Base-by-base conservation (phyloP, 2,888 invertebrate genomes). In the Drosophila koepferae region DNA sequence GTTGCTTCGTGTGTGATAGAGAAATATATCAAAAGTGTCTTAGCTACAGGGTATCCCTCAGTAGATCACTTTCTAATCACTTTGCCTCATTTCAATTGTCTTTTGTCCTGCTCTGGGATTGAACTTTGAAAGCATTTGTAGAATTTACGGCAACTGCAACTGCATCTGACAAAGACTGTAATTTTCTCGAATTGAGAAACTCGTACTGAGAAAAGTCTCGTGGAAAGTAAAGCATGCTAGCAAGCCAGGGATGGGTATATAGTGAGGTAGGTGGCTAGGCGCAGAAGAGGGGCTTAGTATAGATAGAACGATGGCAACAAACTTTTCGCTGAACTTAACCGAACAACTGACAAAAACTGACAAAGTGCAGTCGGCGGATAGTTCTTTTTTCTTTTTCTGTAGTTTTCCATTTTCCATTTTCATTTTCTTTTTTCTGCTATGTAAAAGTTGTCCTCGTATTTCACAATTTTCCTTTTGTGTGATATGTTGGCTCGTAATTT, bases 281-380 rank as follows among this genome's bases (percentile, higher is more conserved):
- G 31, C 2, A 16, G 2, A 10, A n/a, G 5, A 0, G 20, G n/a
- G 28, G 12, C 4, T 3, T 28, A 23, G 38, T 38, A 40, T 34
- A 54, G 28, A 36, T 49, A 12, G 28, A 31, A 23, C 23, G 56
- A 34, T 53, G 66, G 66, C 53, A 64, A 71, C 44, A 65, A 78
- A 78, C 77, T 84, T 80, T 76, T 60, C 67, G 64, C 72, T 64
- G 66, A 77, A 82, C 74, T 73, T 69, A 73, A 78, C 69, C 68
- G 74, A 82, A 82, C 70, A 78, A 82, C 72, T 73, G 77, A 73
- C 82, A 86, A 78, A 86, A 84, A 78, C 81, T 82, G 77, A 84
- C 84, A 86, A 87, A 86, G 81, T 82, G 81, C 70, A 85, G 77
- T 81, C 82, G 71, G 48, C 67, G 72, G 66, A 77, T 74, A 76